Evolutionary conservation across 2,797 vertebrate species (phyloP).

Genomic region (Rhynchonycteris naso): DNA sequence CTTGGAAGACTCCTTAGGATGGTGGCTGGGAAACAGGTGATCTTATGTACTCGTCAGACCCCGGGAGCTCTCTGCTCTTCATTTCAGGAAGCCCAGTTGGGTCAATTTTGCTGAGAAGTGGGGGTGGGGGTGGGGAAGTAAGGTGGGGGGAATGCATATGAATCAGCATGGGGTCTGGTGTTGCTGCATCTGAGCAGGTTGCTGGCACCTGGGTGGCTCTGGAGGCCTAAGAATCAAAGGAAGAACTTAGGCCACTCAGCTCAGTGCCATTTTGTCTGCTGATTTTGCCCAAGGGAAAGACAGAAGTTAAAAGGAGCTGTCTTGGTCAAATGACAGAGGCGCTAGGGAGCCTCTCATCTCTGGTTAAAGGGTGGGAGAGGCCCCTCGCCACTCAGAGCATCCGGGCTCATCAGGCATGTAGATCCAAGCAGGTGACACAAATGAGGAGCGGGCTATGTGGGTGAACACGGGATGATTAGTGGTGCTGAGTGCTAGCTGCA

Average conservation of each 20-base stretch:
- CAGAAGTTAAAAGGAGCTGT: slow-evolving; percentile 83
- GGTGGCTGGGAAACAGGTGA: background rate
- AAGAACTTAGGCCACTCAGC: slow-evolving; percentile 82
- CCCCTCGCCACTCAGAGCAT: background rate
- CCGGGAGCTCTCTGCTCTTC: slow-evolving; percentile 64
- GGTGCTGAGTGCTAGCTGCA: background rate
- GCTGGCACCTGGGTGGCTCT: slow-evolving; percentile 82
- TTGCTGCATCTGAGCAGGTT: slow-evolving; percentile 74
- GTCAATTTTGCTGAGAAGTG: slow-evolving; percentile 61
- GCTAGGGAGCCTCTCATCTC: slow-evolving; percentile 70
- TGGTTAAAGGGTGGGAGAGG: slow-evolving; percentile 55
- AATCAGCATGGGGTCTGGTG: slow-evolving; percentile 81
- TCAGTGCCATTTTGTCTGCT: slow-evolving; percentile 81
- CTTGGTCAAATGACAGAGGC: slow-evolving; percentile 76
- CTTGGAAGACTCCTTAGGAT: background rate
- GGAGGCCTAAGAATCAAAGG: slow-evolving; percentile 86
- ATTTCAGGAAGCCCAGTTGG: slow-evolving; percentile 53
- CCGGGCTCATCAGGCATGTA: background rate
- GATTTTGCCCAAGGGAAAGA: slow-evolving; percentile 84
- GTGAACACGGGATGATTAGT: background rate
- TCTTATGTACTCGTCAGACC: background rate
- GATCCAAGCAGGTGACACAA: background rate
- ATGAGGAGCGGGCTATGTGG: accelerated
- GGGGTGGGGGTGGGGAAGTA: slow-evolving; percentile 1
- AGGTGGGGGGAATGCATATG: slow-evolving; percentile 59